A percentile compares a stretch with the other conserved stretches of the same genome.
Evolutionary conservation across 2,113 vertebrate species (phyloP).

Genomic region (Pelusios castaneus): DNA sequence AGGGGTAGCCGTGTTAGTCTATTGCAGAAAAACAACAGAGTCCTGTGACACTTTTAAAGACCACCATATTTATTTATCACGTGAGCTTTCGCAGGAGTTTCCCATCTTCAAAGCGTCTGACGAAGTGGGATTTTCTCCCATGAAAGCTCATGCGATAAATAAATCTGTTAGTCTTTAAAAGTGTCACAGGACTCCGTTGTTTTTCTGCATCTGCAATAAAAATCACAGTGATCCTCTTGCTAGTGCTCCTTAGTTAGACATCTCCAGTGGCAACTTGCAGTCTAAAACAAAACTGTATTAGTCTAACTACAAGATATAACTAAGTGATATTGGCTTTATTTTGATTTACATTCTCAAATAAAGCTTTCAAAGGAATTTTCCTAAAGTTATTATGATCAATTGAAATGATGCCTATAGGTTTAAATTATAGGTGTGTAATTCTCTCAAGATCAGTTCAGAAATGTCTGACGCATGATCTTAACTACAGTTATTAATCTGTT

Average conservation of each 20-base stretch:
- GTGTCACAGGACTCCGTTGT: no score
- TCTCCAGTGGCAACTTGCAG: neutral
- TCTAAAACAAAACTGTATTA: neutral
- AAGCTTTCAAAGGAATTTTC: neutral
- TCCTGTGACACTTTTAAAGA: no score
- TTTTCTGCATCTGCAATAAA: neutral
- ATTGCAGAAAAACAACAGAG: no score
- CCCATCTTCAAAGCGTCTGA: no score
- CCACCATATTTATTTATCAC: no score
- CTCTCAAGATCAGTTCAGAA: neutral
- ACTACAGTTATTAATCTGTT: neutral
- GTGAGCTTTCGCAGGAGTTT: no score
- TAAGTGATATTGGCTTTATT: neutral
- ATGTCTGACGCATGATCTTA: neutral
- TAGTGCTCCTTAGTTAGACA: neutral
- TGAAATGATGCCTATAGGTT: neutral
- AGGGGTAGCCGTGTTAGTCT: no score
- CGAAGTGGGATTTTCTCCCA: no score
- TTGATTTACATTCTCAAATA: neutral
- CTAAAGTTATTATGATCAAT: neutral
- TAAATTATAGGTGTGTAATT: neutral
- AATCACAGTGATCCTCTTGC: neutral
- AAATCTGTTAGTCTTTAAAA: no score
- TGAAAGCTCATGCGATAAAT: no score
- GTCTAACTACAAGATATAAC: neutral